Evolutionary conservation across 2,797 vertebrate species (phyloP), one percentile per base, ranked within the genome.

Genomic region (Silurus lanzhouensis): DNA sequence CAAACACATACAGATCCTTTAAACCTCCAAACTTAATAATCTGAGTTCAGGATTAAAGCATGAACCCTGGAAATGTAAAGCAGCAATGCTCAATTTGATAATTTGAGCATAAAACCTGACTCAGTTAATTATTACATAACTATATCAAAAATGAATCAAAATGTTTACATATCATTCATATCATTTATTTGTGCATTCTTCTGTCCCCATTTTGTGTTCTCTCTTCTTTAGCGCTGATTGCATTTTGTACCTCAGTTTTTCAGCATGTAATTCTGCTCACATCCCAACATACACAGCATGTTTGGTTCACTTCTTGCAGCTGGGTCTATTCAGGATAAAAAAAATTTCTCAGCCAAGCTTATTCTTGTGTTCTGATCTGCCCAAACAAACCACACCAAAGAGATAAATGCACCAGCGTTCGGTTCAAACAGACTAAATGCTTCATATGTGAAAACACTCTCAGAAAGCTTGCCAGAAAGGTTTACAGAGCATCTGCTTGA

Each of bases 371-470:
- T 55, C 15, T 81, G n/a, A 31, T 67, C 63, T 67, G 9, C 14
- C 44, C 22, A 80, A 80, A 67, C 61, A 81, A 81, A 67, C 78
- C 78, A 81, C 78, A 81, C 46, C 78, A 52, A 66, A 81, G 61
- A 81, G 6, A 5, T 67, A 66, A 15, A 81, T 5, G 2, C 8
- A 27, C 44, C 22, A 38, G 57, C 27, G 12, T 44, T 78, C 17
- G 0, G 13, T 22, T 78, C 17, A 78, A 78, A 63, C 2, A 22
- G 5, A 15, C 17, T 60, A 31, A 76, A 76, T 76, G 52, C 55
- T 58, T 7, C 52, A 77, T 77, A 31, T 57, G 72, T 8, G n/a
- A 60, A 60, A 60, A 5, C 55, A 31, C 17, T 4, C 55, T 58
- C 17, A 61, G 27, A 13, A 60, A 61, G 57, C 55, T 60, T 77